These are phyloP conservation scores for Dryocosmus kuriphilus DNA, from an alignment of 2,888 invertebrate species.

Conservation along the genomic window DNA sequence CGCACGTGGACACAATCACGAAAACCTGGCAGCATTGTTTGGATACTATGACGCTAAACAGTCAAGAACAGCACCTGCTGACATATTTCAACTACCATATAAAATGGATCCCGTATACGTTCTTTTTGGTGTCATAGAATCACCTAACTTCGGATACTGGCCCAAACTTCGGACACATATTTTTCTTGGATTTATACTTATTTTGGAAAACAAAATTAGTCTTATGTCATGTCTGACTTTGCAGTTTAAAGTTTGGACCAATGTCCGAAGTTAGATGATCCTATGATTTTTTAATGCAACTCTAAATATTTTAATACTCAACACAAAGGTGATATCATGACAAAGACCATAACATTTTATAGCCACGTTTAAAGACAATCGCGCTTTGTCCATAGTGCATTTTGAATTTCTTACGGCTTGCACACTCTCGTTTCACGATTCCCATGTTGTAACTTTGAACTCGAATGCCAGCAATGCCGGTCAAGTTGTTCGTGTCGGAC, in stretches of 20 bases:
- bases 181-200: too few species aligned
- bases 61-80: not conserved
- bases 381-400: not conserved
- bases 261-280: too few species aligned
- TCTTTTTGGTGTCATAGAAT: too few species aligned
- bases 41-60: not conserved
- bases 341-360: not conserved
- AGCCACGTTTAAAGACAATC: not conserved
- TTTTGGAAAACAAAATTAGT: too few species aligned
- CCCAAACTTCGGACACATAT: too few species aligned
- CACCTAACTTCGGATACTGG: too few species aligned
- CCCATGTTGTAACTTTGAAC: conserved; percentile 35
- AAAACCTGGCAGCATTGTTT: conserved; percentile 8
- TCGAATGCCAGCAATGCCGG: conserved; percentile 31
- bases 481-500: conserved; percentile 25
- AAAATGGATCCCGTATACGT: too few species aligned
- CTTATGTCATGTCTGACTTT: too few species aligned
- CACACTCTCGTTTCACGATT: conserved; percentile 13
- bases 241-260: too few species aligned
- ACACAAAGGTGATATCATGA: not conserved
- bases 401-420: not conserved
- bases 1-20: conserved; percentile 33
- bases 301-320: too few species aligned
- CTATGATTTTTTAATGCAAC: too few species aligned
- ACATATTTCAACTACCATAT: too few species aligned